Evolutionary conservation across 1,140 invertebrate species (phyloP).

Genomic region (Zaprionus inermis): DNA sequence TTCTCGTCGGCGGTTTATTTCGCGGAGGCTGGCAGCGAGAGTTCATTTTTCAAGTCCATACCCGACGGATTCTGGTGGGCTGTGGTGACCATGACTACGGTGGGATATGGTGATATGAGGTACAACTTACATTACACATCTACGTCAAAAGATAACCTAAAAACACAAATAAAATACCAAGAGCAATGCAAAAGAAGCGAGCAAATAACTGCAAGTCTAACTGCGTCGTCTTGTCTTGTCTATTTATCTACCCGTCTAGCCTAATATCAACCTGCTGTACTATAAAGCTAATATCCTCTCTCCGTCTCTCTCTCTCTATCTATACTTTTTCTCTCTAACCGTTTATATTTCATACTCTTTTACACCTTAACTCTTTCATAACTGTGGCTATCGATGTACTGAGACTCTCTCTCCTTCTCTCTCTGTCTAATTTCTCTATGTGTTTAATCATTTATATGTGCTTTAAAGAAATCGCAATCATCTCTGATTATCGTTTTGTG

Average conservation of each 20-base stretch:
- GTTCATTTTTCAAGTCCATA: conserved; percentile 99
- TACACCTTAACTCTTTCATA: neutral
- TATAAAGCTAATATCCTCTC: conserved; percentile 37
- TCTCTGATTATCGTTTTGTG: neutral
- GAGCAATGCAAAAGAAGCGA: conserved; percentile 24
- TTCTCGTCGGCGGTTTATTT: conserved; percentile 99
- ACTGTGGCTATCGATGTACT: neutral
- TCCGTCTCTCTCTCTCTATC: too few species aligned
- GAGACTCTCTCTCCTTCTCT: neutral
- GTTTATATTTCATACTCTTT: conserved; percentile 1
- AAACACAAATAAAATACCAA: conserved; percentile 13
- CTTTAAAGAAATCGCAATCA: neutral
- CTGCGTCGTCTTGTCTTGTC: conserved; percentile 38
- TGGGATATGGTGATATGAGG: conserved; percentile 99
- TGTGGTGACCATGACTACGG: conserved; percentile 99
- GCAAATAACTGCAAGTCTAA: conserved; percentile 36
- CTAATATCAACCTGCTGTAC: conserved; percentile 27
- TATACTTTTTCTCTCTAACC: conserved; percentile 11
- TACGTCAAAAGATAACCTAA: conserved; percentile 11
- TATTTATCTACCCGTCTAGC: conserved; percentile 27
- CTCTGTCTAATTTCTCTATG: neutral
- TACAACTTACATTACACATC: conserved; percentile 85
- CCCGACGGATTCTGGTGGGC: conserved; percentile 99
- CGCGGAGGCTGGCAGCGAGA: conserved; percentile 97
- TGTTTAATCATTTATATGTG: neutral